These are phyloP conservation scores for Pedetes capensis DNA, from an alignment of 2,113 vertebrate species.

Conservation along the genomic window DNA sequence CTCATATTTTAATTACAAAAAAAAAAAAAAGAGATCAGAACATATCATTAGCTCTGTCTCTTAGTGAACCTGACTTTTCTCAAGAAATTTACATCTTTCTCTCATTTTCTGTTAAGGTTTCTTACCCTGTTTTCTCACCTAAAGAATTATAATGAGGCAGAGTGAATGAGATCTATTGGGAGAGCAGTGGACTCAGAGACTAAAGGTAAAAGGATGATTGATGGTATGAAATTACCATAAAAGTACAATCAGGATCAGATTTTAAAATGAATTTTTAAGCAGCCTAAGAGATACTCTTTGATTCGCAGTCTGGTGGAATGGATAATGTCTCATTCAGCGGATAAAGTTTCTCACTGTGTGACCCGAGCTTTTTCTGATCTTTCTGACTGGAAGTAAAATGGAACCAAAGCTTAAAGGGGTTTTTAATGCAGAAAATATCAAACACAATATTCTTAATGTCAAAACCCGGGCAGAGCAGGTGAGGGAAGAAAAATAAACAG, in stretches of 20 bases:
- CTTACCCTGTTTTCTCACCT: conserved; percentile 92
- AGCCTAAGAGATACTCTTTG: conserved; percentile 99
- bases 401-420: conserved; percentile 87
- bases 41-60: conserved; percentile 88
- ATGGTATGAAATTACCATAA: conserved; percentile 99
- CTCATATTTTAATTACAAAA: conserved; percentile 80
- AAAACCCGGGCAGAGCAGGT: conserved; percentile 81
- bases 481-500: conserved; percentile 85
- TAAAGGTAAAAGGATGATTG: conserved; percentile 96
- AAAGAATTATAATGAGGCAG: conserved; percentile 99
- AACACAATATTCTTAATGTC: conserved; percentile 86
- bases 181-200: conserved; percentile 95
- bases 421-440: conserved; percentile 88
- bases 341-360: conserved; percentile 94
- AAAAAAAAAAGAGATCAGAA: conserved; percentile 88
- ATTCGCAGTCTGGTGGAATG: conserved; percentile 98
- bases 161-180: conserved; percentile 94
- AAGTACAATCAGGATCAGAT: conserved; percentile 99
- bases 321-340: conserved; percentile 97
- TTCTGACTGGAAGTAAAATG: conserved; percentile 89
- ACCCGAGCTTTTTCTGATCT: conserved; percentile 90
- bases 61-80: conserved; percentile 90
- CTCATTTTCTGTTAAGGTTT: conserved; percentile 92
- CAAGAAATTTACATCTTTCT: conserved; percentile 96
- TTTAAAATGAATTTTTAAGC: conserved; percentile 99